These are phyloP conservation scores for Syngnathus scovelli DNA, from an alignment of 2,113 vertebrate species.

Conservation along the genomic window DNA sequence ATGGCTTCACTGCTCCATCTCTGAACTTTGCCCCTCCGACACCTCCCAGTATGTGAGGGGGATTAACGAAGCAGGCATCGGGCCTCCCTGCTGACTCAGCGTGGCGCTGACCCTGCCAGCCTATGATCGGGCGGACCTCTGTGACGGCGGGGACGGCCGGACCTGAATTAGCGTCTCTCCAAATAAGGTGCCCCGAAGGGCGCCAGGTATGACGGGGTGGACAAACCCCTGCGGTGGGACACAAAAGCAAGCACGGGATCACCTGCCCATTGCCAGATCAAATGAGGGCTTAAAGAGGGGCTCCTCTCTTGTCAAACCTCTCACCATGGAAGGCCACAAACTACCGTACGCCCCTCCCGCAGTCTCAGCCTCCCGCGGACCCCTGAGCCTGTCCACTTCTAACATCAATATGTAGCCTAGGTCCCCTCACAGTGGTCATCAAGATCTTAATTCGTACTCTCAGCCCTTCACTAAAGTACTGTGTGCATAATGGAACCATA, in stretches of 20 bases:
- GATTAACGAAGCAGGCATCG: conserved; percentile 58
- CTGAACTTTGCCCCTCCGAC: conserved; percentile 51
- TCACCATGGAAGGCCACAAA: conserved; percentile 58
- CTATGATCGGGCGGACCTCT: conserved; percentile 60
- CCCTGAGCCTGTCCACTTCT: conserved; percentile 53
- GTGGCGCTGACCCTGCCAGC: conserved; percentile 54
- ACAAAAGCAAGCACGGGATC: conserved; percentile 67
- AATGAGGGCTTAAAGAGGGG: conserved; percentile 65
- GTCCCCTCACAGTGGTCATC: conserved; percentile 60
- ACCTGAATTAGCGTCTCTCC: conserved; percentile 44
- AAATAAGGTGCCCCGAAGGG: conserved; percentile 47
- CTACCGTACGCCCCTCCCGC: conserved; percentile 52
- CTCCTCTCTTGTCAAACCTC: conserved; percentile 63
- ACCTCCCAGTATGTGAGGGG: conserved; percentile 49
- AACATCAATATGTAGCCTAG: conserved; percentile 53
- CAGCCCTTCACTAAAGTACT: conserved; percentile 62
- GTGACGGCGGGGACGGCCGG: conserved; percentile 36
- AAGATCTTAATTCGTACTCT: conserved; percentile 67
- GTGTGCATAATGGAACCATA: conserved; percentile 66
- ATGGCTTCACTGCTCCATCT: conserved; percentile 46
- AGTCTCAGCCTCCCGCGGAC: conserved; percentile 53
- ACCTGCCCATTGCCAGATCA: conserved; percentile 69
- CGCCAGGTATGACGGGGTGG: conserved; percentile 64
- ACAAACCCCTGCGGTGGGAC: conserved; percentile 56
- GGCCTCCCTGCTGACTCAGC: conserved; percentile 49